phyloP scores from a whole-genome alignment of 2,888 invertebrate species.

The Mechanitis messenoides region DNA sequence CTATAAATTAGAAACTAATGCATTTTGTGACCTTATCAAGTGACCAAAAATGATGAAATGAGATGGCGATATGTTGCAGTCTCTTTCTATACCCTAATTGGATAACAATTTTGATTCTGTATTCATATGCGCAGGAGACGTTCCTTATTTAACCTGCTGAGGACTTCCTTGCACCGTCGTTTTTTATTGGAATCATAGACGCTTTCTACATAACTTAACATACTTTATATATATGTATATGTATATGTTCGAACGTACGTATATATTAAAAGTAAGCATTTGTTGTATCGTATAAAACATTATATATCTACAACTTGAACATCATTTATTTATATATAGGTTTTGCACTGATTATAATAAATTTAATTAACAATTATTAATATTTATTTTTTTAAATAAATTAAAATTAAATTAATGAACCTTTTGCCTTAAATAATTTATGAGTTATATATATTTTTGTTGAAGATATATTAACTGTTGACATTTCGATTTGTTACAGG shows the following conservation, averaged over 20 bases:
- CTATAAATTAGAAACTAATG: constrained; percentile 19
- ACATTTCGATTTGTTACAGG: constrained; percentile 59
- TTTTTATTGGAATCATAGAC: constrained; percentile 7
- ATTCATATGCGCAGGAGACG: constrained; percentile 51
- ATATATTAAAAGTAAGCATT: no score
- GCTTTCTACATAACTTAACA: constrained; percentile 13
- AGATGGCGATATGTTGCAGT: constrained; percentile 17
- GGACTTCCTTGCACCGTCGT: constrained; percentile 41
- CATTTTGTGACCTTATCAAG: constrained; percentile 2
- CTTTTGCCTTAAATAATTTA: no score
- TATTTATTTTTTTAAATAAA: no score
- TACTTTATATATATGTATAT: background rate
- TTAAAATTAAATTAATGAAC: no score
- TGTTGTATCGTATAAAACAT: no score
- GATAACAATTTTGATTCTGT: constrained; percentile 31
- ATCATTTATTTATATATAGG: no score
- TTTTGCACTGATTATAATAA: background rate
- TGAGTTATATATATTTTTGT: no score
- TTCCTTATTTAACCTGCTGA: constrained; percentile 23
- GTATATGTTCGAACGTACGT: background rate
- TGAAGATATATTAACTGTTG: no score
- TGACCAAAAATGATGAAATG: constrained; percentile 17
- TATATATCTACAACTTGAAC: no score
- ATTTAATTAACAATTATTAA: background rate
- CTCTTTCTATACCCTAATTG: constrained; percentile 25